Percentiles rank a stretch among this genome's conserved stretches.
phyloP scores from a whole-genome alignment of 1,140 invertebrate species.

The Hylyphantes graminicola region DNA sequence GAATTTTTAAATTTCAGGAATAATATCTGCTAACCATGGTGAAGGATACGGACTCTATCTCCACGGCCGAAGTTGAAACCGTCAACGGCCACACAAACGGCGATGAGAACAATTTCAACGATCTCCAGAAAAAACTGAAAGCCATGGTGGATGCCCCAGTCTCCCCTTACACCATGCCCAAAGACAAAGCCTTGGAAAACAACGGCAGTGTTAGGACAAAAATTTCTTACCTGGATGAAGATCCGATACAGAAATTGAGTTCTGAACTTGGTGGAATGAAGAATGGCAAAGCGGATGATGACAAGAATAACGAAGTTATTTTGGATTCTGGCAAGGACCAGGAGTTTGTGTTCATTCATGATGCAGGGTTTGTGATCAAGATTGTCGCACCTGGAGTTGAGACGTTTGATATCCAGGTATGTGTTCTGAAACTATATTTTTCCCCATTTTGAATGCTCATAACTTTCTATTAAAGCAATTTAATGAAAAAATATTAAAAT shows the following conservation, averaged over 20 bases:
- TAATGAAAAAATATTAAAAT: no score
- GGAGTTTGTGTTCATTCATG: constrained; percentile 87
- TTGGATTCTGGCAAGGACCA: constrained; percentile 60
- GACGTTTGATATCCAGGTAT: constrained; percentile 89
- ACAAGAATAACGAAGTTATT: constrained; percentile 46
- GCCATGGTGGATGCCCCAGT: constrained; percentile 7
- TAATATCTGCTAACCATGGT: constrained; percentile 15
- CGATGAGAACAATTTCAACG: constrained; percentile 12
- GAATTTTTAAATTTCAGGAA: no score
- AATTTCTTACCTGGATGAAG: constrained; percentile 12
- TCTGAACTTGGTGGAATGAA: constrained; percentile 16
- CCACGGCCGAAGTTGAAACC: constrained; percentile 26
- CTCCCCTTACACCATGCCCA: constrained; percentile 10
- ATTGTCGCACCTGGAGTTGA: constrained; percentile 89
- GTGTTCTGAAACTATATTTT: constrained; percentile 9
- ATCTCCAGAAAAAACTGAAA: constrained; percentile 38
- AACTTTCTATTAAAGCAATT: no score
- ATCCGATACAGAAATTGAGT: constrained; percentile 5
- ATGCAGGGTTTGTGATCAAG: constrained; percentile 92
- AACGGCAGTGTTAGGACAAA: background rate
- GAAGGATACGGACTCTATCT: constrained; percentile 33
- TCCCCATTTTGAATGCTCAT: no score
- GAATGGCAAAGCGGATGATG: constrained; percentile 2
- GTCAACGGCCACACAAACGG: constrained; percentile 37
- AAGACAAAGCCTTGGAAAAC: constrained; percentile 15